Percentiles rank a stretch among this genome's conserved stretches.
Evolutionary conservation across 2,797 vertebrate genomes (phyloP).

Genomic region (Dermochelys coriacea): DNA sequence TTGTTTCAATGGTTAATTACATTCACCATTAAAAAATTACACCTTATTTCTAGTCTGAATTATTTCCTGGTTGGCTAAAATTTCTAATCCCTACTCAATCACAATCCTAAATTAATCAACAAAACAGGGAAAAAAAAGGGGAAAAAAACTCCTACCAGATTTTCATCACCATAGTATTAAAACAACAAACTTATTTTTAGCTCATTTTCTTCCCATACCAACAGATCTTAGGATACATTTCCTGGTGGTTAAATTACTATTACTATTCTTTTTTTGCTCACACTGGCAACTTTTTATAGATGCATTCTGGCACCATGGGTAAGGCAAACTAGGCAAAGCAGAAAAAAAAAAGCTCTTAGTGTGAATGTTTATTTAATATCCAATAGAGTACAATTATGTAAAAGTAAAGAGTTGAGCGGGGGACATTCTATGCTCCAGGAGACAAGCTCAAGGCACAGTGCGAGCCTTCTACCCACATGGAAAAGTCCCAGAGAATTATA

Average conservation of each 20-base stretch:
- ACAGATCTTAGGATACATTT: neutral
- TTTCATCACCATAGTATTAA: neutral
- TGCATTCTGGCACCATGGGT: slow-evolving; percentile 22
- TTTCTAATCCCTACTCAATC: rapidly evolving
- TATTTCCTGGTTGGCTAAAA: neutral
- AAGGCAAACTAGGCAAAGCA: neutral
- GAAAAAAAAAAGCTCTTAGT: neutral
- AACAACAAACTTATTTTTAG: slow-evolving; percentile 20
- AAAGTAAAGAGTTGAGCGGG: slow-evolving; percentile 25
- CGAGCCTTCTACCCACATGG: neutral
- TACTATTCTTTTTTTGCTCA: slow-evolving; percentile 25
- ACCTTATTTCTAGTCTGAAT: neutral
- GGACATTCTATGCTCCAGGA: neutral
- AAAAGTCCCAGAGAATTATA: slow-evolving; percentile 9
- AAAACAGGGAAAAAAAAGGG: neutral
- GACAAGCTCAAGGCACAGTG: slow-evolving; percentile 17
- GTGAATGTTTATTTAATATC: slow-evolving; percentile 24
- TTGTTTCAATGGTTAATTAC: neutral
- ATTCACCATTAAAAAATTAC: neutral
- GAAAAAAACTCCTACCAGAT: slow-evolving; percentile 5
- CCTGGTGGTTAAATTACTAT: neutral
- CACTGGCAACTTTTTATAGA: slow-evolving; percentile 35
- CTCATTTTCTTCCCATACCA: neutral
- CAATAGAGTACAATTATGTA: neutral
- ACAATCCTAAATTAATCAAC: neutral